Evolutionary conservation across 2,797 vertebrate species (phyloP), one percentile per base, ranked within the genome.

Genomic region (Coilia nasus): DNA sequence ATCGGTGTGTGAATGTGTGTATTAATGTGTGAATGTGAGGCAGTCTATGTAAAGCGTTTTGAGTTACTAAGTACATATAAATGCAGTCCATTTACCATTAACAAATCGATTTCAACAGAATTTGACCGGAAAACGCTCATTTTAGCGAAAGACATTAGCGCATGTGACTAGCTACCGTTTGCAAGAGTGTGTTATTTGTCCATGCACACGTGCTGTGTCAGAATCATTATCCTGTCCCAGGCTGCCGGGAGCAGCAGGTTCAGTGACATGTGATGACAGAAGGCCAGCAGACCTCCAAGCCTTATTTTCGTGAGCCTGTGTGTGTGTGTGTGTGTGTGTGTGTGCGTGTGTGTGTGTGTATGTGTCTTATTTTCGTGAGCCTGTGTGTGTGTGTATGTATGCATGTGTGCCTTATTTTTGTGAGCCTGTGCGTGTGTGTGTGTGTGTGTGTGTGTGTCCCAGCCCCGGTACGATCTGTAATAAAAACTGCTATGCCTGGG

Each of bases 221-320:
- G 71, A 11, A 78, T 78, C 71, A 78, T 78, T 78, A 44, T 41
- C 71, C 71, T 78, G 71, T 78, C 71, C 17, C 9, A 6, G 15
- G 71, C 31, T 78, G 71, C 44, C 35, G 31, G 71, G 19, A 78
- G 71, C 71, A 2, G 17, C 35, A 9, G 71, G 6, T 44, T 44
- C 6, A 10, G 71, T 78, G 71, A 44, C 0, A 35, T 35, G 17
- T 21, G 71, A 44, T 78, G 71, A 78, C 71, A 78, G 19, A 19
- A 44, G 0, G 6, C 15, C 35, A 41, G 71, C 23, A 14, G 31
- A 78, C 31, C 25, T 31, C 15, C 10, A 31, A 23, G 2, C 17
- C 71, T 78, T 41, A 44, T 44, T 78, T 41, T 78, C 31, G 35
- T 9, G 71, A 78, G 71, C 35, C 71, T 78, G 35, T 10, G 14